Evolutionary conservation across 1,140 invertebrate genomes (phyloP), one percentile per base, ranked within the genome.

Genomic region (Maconellicoccus hirsutus): DNA sequence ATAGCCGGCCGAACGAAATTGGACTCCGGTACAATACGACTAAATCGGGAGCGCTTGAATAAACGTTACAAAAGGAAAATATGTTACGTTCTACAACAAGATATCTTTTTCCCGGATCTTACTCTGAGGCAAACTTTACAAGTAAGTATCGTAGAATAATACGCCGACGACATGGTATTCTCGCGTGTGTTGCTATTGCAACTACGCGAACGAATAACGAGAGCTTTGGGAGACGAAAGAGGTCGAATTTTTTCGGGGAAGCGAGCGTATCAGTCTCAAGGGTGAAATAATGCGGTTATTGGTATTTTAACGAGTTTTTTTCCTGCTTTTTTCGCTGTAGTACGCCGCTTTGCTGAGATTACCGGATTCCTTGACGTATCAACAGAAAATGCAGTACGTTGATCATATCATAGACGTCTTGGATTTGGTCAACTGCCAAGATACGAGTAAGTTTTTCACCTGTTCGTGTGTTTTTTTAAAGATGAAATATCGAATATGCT

Each of bases 41-140:
- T 92, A 19, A 91, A 91, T 78, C 85, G 88, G 7, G 85, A 89
- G 72, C 82, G 84, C n/a, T 78, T 93, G 25, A 87, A 85, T 73
- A 92, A 92, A 76, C 80, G 87, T 75, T 88, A 87, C 82, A 86
- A 87, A 71, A 80, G 90, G 71, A 85, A 86, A 75, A 90, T 93
- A 71, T 89, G 89, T 74, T 93, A 93, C 78, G 90, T 93, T 21
- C 82, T 92, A 52, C 91, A 93, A 77, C 87, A 93, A 77, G 91
- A 93, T 76, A 86, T 91, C 72, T 93, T 93, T 80, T 92, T 92
- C 77, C 84, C 90, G 7, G 88, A 89, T 77, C 82, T 93, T 72
- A 93, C 90, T 0, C 81, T 93, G 19, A 81, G 87, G 71, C 89
- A 93, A 79, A 93, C 90, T 0, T 81, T 93, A 70, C 85, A 87